phyloP scores from a whole-genome alignment of 1,140 invertebrate species.

The Conus ventricosus region DNA sequence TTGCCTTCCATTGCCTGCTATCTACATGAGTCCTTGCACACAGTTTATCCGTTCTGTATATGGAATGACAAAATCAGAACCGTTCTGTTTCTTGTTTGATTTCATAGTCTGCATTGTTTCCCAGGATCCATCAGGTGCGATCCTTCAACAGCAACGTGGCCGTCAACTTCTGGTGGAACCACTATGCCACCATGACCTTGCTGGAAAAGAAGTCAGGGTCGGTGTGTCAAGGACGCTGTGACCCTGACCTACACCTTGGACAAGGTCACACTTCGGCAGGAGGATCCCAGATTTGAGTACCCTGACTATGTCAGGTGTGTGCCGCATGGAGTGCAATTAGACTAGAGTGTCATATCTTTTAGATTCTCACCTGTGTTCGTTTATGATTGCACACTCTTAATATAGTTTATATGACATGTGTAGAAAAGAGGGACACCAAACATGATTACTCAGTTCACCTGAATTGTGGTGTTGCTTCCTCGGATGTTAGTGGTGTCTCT shows the following conservation, averaged over 20 bases:
- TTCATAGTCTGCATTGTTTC: slow-evolving; percentile 9
- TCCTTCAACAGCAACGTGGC: slow-evolving; percentile 72
- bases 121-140: slow-evolving; percentile 72
- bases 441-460: no score
- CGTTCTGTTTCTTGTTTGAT: not conserved
- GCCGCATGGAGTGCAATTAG: not conserved
- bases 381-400: no score
- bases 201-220: slow-evolving; percentile 33
- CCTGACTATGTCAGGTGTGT: not conserved
- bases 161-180: slow-evolving; percentile 73
- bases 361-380: no score
- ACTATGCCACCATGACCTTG: slow-evolving; percentile 40
- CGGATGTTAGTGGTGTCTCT: no score
- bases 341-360: not conserved
- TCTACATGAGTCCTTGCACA: no score
- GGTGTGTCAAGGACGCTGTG: slow-evolving; percentile 49
- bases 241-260: slow-evolving; percentile 45
- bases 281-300: not conserved
- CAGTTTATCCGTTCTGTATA: no score
- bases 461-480: no score
- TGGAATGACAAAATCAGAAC: no score
- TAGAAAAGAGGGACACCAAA: no score
- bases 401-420: no score
- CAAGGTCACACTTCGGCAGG: slow-evolving; percentile 20
- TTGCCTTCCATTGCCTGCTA: no score